Evolutionary conservation across 1,140 invertebrate species (phyloP), one percentile per base, ranked within the genome.

Genomic region (Conus betulinus): DNA sequence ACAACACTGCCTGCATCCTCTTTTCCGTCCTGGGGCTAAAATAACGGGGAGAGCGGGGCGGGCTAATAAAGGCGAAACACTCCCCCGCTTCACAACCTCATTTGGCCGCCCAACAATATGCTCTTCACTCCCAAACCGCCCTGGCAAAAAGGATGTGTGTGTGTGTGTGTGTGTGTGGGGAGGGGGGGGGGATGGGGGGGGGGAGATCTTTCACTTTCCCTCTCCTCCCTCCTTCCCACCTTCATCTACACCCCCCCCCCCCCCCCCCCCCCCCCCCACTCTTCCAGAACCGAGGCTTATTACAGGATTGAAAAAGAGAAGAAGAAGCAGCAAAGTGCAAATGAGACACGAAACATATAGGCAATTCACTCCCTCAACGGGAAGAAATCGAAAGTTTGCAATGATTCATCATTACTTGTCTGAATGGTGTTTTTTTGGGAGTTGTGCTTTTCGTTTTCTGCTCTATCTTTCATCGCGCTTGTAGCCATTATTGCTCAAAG

Each of bases 331-430:
- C 15, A 71, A n/a, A n/a, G 13, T 74, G 20, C n/a, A 74, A 74
- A 39, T 6, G 13, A 74, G 67, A 74, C 67, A 74, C 67, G 67
- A 74, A 74, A 74, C 67, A 25, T 81, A 81, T 81, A 15, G 78
- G 25, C 78, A 81, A 52, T 81, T 52, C 27, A 52, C 78, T 52
- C 51, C 51, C 10, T 81, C 78, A 81, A 27, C 51, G 5, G 27
- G 27, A 27, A 51, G 27, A 83, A 83, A 83, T 83, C 25, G 53
- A 83, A 83, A 57, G 81, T 25, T 83, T 83, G 81, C 11, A 83
- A 83, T 83, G 81, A 83, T 83, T 83, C 53, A 51, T 57, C 81
- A 23, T 83, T 83, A 83, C 20, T 78, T 39, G 76, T 39, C 76
- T 51, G 17, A 11, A 6, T 78, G 10, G 5, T 10, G 53, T 83